Conservation (phyloP, 2,888 invertebrate genomes). For the Ethmia dodecea region DNA sequence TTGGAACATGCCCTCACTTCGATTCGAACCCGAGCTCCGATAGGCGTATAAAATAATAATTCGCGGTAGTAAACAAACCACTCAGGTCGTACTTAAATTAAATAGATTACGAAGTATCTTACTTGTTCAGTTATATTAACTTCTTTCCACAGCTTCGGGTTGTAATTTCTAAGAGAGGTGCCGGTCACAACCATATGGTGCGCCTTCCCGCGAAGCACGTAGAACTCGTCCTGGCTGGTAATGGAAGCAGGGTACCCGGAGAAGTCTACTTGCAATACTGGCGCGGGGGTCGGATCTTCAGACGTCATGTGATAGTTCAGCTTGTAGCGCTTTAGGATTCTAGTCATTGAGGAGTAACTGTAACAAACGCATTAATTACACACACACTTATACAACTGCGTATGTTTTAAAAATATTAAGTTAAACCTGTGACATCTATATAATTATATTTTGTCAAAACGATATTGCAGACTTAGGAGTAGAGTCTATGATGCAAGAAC, state of each 20-base stretch:
- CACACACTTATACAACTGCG: neutral
- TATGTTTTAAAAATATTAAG: too few relatives aligned
- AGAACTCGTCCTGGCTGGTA: conserved; percentile 90
- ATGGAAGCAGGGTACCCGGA: conserved; percentile 91
- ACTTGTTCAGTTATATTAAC: conserved; percentile 81
- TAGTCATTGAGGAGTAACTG: conserved; percentile 88
- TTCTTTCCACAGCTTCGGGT: conserved; percentile 82
- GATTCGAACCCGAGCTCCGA: too few relatives aligned
- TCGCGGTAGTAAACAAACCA: too few relatives aligned
- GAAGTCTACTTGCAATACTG: conserved; percentile 84
- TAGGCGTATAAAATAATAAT: too few relatives aligned
- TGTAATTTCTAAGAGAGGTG: conserved; percentile 87
- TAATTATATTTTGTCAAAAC: too few relatives aligned
- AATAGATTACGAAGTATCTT: too few relatives aligned
- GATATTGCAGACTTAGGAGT: too few relatives aligned
- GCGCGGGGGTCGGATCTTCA: conserved; percentile 68
- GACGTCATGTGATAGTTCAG: conserved; percentile 83
- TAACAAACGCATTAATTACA: conserved; percentile 16
- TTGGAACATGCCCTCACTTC: too few relatives aligned
- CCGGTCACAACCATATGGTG: conserved; percentile 83
- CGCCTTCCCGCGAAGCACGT: conserved; percentile 79
- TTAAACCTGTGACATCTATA: too few relatives aligned
- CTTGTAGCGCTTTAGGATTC: conserved; percentile 90
- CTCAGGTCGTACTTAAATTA: too few relatives aligned
- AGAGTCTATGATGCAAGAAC: too few relatives aligned